These are phyloP conservation scores for Microplitis demolitor DNA, from an alignment of 1,140 invertebrate genomes.

Conservation along the genomic window DNA sequence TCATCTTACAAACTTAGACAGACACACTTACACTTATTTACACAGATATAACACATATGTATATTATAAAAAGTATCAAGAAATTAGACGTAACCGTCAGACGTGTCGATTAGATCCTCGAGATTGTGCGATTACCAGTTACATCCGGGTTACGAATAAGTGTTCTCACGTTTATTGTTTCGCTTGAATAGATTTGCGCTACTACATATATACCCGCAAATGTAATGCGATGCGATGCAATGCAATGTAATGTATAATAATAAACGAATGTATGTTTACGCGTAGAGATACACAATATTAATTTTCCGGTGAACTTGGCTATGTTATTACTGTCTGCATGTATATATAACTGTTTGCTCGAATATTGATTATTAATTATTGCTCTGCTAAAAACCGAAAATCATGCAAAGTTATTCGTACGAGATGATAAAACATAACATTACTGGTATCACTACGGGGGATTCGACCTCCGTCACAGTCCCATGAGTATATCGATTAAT, in stretches of 20 bases:
- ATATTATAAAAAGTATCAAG: background rate
- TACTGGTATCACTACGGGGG: background rate
- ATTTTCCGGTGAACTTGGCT: no score
- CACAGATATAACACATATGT: background rate
- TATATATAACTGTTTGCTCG: background rate
- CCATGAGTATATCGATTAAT: constrained; percentile 17
- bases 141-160: constrained; percentile 18
- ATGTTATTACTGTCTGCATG: background rate
- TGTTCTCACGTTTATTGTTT: constrained; percentile 17
- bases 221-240: background rate
- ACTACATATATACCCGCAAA: background rate
- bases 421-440: background rate
- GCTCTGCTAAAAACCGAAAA: background rate
- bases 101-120: constrained; percentile 7
- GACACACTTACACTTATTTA: background rate
- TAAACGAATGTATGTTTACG: no score
- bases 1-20: background rate
- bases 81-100: constrained; percentile 13
- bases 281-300: no score
- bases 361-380: background rate
- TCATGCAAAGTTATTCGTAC: background rate
- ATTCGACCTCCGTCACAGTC: background rate
- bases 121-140: background rate
- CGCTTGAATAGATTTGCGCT: background rate
- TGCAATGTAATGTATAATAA: no score